phyloP scores from a whole-genome alignment of 2,888 invertebrate species.

The Mythimna vitellina region DNA sequence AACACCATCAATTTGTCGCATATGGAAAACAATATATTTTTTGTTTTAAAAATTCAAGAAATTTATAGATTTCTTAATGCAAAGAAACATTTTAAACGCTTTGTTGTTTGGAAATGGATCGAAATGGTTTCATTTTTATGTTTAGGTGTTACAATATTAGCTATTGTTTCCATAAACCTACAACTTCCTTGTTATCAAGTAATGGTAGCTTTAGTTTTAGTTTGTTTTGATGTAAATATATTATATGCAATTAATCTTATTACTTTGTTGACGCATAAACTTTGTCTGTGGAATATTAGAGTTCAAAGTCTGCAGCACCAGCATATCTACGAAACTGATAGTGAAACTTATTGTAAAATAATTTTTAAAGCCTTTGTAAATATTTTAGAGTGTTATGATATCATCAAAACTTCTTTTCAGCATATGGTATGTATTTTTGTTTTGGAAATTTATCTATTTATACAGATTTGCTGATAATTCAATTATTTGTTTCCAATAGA shows the following conservation, averaged over 20 bases:
- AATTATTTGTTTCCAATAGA: no score
- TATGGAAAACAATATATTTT: background rate
- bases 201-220: background rate
- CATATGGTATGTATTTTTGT: background rate
- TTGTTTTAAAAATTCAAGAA: background rate
- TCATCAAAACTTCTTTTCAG: background rate
- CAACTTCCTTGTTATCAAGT: background rate
- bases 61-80: background rate
- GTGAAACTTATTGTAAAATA: background rate
- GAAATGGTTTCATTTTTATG: background rate
- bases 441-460: background rate
- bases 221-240: background rate
- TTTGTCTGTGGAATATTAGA: background rate
- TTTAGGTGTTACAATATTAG: background rate
- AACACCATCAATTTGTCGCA: background rate
- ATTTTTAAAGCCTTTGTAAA: background rate
- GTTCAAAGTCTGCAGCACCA: background rate
- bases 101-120: background rate
- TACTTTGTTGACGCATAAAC: background rate
- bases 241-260: background rate
- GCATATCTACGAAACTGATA: background rate
- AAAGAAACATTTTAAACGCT: background rate
- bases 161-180: background rate
- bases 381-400: conserved; percentile 1
- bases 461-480: no score